These are phyloP conservation scores for Menura novaehollandiae DNA, from an alignment of 2,113 vertebrate species.

Conservation along the genomic window DNA sequence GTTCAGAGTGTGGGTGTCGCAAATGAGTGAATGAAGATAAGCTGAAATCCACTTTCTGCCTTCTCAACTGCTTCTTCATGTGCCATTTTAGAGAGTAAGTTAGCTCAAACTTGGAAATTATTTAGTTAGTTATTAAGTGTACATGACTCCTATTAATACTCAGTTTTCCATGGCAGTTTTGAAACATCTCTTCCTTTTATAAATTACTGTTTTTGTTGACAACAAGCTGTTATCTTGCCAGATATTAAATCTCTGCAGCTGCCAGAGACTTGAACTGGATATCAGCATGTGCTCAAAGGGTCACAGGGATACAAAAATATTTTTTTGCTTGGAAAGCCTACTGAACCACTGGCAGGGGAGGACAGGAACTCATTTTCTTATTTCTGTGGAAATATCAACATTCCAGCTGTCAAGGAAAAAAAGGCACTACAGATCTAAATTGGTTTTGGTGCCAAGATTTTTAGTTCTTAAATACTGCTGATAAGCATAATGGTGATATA, in stretches of 20 bases:
- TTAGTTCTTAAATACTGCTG: not conserved
- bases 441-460: not conserved
- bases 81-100: not conserved
- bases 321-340: not conserved
- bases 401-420: not conserved
- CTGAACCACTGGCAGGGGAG: not conserved
- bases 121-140: too few species aligned
- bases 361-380: not conserved
- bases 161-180: not conserved
- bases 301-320: not conserved
- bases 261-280: not conserved
- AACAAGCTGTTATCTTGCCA: not conserved
- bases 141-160: not conserved
- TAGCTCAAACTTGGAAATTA: not conserved
- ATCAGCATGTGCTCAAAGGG: not conserved
- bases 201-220: not conserved
- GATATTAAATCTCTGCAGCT: not conserved
- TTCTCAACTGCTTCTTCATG: not conserved
- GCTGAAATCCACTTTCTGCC: not conserved
- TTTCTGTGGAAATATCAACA: not conserved
- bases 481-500: not conserved
- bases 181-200: not conserved
- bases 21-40: not conserved
- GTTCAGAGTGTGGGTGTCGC: not conserved
- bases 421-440: not conserved